Evolutionary conservation across 2,888 invertebrate genomes (phyloP).

Genomic region (Athrips mouffetella): DNA sequence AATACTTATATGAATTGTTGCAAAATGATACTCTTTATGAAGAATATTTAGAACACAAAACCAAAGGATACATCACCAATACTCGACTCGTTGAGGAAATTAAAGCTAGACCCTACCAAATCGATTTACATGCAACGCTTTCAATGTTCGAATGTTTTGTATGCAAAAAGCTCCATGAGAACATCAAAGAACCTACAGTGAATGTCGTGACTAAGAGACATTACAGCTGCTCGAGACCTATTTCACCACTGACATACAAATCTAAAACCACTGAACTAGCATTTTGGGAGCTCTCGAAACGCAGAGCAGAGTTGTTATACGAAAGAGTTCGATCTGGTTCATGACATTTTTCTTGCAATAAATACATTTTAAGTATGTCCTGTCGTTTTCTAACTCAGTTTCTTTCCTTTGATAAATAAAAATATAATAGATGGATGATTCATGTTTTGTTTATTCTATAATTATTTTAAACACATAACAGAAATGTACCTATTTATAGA

Average conservation of each 20-base stretch:
- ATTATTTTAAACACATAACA: no score
- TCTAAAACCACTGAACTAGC: conserved; percentile 40
- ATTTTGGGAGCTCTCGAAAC: conserved; percentile 48
- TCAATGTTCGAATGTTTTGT: conserved; percentile 84
- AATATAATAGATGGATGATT: no score
- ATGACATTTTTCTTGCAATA: no score
- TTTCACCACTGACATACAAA: conserved; percentile 53
- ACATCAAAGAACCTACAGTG: conserved; percentile 25
- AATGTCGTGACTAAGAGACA: conserved; percentile 58
- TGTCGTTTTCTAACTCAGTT: no score
- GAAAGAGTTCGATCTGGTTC: background rate
- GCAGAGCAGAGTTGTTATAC: conserved; percentile 4
- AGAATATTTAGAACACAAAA: conserved; percentile 83
- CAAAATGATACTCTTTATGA: conserved; percentile 81
- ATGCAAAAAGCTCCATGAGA: conserved; percentile 76
- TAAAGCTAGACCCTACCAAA: conserved; percentile 50
- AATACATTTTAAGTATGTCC: no score
- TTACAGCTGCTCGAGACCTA: conserved; percentile 73
- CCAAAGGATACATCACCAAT: conserved; percentile 67
- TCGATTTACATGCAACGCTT: conserved; percentile 64
- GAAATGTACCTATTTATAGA: no score
- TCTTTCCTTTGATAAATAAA: no score
- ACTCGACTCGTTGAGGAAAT: conserved; percentile 65
- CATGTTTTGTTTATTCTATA: no score
- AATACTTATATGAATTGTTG: conserved; percentile 76